These are phyloP conservation scores for Lordiphosa clarofinis DNA, from an alignment of 1,140 invertebrate species.

Conservation along the genomic window DNA sequence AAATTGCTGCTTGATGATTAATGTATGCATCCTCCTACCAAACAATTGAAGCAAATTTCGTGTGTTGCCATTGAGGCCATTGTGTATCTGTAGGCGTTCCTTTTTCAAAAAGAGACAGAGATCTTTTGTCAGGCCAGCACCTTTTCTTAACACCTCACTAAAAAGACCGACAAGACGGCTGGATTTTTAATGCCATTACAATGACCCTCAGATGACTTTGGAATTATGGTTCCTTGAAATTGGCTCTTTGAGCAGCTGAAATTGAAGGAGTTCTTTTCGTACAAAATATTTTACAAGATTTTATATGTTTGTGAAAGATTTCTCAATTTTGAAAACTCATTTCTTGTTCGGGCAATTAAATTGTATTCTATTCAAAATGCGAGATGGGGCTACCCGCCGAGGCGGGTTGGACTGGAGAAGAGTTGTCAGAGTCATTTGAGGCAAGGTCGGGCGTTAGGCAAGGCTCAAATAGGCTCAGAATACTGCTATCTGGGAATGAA, in stretches of 20 bases:
- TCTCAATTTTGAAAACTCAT: too few relatives aligned
- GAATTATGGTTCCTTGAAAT: slow-evolving; percentile 47
- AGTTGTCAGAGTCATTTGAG: too few relatives aligned
- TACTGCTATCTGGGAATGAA: too few relatives aligned
- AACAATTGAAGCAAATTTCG: slow-evolving; percentile 46
- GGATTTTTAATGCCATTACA: slow-evolving; percentile 55
- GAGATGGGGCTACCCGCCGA: too few relatives aligned
- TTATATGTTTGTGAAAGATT: too few relatives aligned
- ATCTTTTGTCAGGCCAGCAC: slow-evolving; percentile 53
- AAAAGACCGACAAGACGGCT: slow-evolving; percentile 18
- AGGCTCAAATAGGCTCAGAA: too few relatives aligned
- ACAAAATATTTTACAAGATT: too few relatives aligned
- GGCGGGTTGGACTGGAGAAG: too few relatives aligned
- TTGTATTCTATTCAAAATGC: too few relatives aligned
- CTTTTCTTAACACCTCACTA: slow-evolving; percentile 58
- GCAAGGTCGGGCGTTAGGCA: too few relatives aligned
- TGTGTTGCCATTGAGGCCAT: slow-evolving; percentile 64
- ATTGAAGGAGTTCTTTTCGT: neutral
- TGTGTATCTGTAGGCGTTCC: slow-evolving; percentile 51
- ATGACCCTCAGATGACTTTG: slow-evolving; percentile 61
- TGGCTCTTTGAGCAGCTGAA: slow-evolving; percentile 32
- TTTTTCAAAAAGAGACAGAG: neutral
- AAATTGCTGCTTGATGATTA: slow-evolving; percentile 50
- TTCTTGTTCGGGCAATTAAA: too few relatives aligned
- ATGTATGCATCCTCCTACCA: slow-evolving; percentile 25